Conservation (phyloP, 2,888 invertebrate species). For the Drosophila nr. perissopoda region DNA sequence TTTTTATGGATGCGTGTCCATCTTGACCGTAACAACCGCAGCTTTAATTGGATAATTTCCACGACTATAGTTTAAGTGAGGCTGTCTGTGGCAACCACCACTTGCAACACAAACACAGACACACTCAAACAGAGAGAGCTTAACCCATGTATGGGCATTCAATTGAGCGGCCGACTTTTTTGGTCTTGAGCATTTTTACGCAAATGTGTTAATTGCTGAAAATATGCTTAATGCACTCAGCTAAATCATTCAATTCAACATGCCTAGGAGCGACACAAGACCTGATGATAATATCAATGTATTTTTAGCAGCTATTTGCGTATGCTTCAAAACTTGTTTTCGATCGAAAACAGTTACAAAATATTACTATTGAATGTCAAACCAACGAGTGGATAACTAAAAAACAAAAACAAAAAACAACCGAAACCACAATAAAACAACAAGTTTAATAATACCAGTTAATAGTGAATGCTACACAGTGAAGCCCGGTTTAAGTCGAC, state of each 20-base stretch:
- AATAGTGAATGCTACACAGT: conserved; percentile 50
- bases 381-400: conserved; percentile 35
- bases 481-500: conserved; percentile 9
- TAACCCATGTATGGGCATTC: conserved; percentile 29
- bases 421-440: conserved; percentile 39
- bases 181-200: conserved; percentile 69
- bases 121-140: conserved; percentile 1
- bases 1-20: conserved; percentile 23
- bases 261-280: conserved; percentile 5
- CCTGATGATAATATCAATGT: conserved; percentile 41
- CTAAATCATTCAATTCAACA: conserved; percentile 25
- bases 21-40: conserved; percentile 45
- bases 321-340: conserved; percentile 57
- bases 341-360: conserved; percentile 65
- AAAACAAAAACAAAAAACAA: conserved; percentile 30
- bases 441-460: conserved; percentile 32
- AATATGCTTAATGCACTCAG: conserved; percentile 38
- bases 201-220: conserved; percentile 65
- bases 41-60: conserved; percentile 76
- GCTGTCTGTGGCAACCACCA: conserved; percentile 8
- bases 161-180: conserved; percentile 34
- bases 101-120: conserved; percentile 2
- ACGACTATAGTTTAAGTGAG: conserved; percentile 36
- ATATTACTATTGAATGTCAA: conserved; percentile 51
- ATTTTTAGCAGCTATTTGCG: conserved; percentile 51